A percentile compares a stretch with the other conserved stretches of the same genome.
These are phyloP conservation scores for Drosophila parvula DNA, from an alignment of 1,140 invertebrate genomes.

Conservation along the genomic window DNA sequence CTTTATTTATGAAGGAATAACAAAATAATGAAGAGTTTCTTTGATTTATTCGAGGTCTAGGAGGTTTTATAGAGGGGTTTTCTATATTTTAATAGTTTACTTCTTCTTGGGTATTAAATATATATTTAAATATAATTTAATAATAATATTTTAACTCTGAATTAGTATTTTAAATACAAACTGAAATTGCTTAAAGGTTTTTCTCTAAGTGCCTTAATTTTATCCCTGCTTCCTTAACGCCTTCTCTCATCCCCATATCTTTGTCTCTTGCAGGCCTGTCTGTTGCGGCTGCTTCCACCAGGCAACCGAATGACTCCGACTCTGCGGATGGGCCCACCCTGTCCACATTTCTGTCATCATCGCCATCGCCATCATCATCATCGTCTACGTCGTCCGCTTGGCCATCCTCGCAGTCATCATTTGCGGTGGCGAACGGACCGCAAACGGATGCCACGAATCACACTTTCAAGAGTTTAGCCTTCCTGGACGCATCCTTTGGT, in stretches of 20 bases:
- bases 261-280: conserved; percentile 46
- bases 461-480: conserved; percentile 79
- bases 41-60: background rate
- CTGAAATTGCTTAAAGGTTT: background rate
- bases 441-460: conserved; percentile 76
- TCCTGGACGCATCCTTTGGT: conserved; percentile 50
- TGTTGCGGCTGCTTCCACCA: conserved; percentile 42
- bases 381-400: conserved; percentile 16
- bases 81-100: background rate
- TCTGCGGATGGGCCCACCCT: conserved; percentile 40
- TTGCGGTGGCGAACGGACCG: conserved; percentile 43
- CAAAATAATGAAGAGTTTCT: too few relatives aligned
- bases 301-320: conserved; percentile 47
- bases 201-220: conserved; percentile 7
- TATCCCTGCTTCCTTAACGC: background rate
- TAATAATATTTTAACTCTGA: background rate
- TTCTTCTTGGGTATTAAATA: background rate
- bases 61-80: too few relatives aligned
- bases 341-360: conserved; percentile 45
- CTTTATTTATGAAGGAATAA: background rate
- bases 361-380: conserved; percentile 22
- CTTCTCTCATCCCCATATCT: conserved; percentile 16
- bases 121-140: background rate
- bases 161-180: background rate
- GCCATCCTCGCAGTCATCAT: conserved; percentile 31